Evolutionary conservation across 1,140 invertebrate species (phyloP).

Genomic region (Fopius arisanus): DNA sequence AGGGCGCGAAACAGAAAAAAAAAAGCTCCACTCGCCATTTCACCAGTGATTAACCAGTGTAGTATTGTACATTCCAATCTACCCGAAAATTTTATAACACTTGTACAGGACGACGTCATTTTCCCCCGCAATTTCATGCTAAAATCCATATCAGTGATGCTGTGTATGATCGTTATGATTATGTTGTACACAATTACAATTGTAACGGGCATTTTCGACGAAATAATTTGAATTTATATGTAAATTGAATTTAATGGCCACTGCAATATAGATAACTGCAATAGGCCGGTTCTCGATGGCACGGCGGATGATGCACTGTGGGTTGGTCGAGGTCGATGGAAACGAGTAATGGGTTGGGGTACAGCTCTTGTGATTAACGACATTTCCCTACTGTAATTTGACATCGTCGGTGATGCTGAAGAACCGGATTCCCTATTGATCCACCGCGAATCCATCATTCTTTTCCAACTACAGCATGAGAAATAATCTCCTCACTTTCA

Average conservation of each 20-base stretch:
- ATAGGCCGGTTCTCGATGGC: background rate
- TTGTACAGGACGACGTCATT: background rate
- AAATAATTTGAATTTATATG: conserved; percentile 59
- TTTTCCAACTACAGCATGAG: background rate
- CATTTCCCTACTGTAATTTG: conserved; percentile 46
- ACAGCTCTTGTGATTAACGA: conserved; percentile 47
- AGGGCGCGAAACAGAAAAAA: background rate
- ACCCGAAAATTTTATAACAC: background rate
- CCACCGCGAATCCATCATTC: background rate
- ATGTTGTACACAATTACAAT: conserved; percentile 47
- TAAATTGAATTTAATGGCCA: conserved; percentile 56
- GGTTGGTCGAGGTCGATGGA: conserved; percentile 8
- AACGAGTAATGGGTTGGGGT: conserved; percentile 24
- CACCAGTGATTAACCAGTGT: background rate
- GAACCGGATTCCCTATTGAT: conserved; percentile 43
- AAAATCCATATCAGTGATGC: background rate
- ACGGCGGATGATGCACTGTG: background rate
- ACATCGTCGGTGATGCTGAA: conserved; percentile 45
- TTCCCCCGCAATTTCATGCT: background rate
- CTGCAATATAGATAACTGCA: conserved; percentile 46
- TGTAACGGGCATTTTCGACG: conserved; percentile 42
- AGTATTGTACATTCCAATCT: background rate
- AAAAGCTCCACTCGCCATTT: background rate
- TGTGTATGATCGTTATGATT: conserved; percentile 43
- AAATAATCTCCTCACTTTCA: background rate